Evolutionary conservation across 2,797 vertebrate genomes (phyloP), one percentile per base, ranked within the genome.

Genomic region (Atherinosoma microstoma): DNA sequence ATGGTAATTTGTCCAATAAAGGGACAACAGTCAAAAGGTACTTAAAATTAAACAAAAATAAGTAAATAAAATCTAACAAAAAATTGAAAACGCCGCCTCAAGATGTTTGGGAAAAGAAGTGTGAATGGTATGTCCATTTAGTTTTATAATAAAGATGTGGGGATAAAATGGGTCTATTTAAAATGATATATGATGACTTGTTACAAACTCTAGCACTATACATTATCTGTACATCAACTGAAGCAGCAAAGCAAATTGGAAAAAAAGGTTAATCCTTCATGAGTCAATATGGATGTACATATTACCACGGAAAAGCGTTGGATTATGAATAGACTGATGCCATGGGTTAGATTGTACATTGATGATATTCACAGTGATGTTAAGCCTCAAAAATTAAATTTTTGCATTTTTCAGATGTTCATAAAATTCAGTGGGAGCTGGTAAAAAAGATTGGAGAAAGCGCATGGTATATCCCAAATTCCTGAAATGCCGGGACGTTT

Each of bases 201-300:
- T 13, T 29, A 29, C 29, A 29, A 62, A 16, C 24, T 24, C 24
- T 62, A 40, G 22, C 12, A 45, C 22, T 61, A 6, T 42, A n/a
- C 18, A 29, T 68, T 70, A 75, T 77, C 78, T 82, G 80, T 70
- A 82, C 62, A 78, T n/a, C n/a, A 70, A 71, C 11, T 66, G 22
- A 84, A 78, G 64, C 22, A 45, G 45, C 4, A 20, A n/a, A 59
- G 1, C 74, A 57, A 63, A 76, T 30, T 53, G 32, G 13, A 32
- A 61, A 61, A 70, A 7, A 34, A 61, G 29, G 40, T 29, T 63
- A 4, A 32, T 32, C 18, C 9, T 45, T 63, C 64, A 61, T 20
- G 58, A 40, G 20, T 62, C 32, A 58, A 53, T 30, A 27, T 27
- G 24, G 24, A 51, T 61, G 20, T 51, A 32, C 59, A 22, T 7